These are phyloP conservation scores for Psylliodes chrysocephalus DNA, from an alignment of 2,888 invertebrate species.

Conservation along the genomic window DNA sequence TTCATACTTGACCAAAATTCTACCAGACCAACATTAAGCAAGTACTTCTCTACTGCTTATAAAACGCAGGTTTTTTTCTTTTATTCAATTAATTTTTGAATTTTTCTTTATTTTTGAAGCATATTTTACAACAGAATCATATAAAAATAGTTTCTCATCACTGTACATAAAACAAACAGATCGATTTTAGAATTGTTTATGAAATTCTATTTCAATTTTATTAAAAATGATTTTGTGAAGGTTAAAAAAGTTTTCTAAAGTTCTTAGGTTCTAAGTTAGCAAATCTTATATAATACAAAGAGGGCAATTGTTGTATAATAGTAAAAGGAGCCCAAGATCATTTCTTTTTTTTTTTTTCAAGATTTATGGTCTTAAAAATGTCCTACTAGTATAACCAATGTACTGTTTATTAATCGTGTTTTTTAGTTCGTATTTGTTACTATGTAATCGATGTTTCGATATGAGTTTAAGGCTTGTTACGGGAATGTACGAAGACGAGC, in stretches of 20 bases:
- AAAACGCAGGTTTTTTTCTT: background rate
- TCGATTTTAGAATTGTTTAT: too few species aligned
- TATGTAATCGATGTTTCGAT: background rate
- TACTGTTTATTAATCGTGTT: background rate
- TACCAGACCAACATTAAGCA: background rate
- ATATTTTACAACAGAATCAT: too few species aligned
- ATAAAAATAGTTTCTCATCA: background rate
- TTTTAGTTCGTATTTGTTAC: background rate
- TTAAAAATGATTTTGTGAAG: too few species aligned
- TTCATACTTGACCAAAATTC: slow-evolving; percentile 4
- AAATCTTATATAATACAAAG: background rate
- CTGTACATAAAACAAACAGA: background rate
- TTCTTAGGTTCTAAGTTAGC: background rate
- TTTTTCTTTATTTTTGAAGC: too few species aligned
- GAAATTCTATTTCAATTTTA: too few species aligned
- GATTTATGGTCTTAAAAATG: background rate
- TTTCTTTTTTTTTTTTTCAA: background rate
- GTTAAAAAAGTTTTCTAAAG: too few species aligned
- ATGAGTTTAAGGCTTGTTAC: background rate
- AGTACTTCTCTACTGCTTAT: background rate
- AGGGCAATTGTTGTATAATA: background rate
- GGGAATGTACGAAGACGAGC: background rate
- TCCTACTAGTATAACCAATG: background rate
- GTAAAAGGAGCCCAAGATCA: background rate
- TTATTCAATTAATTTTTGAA: too few species aligned